Percentiles rank a stretch among this genome's conserved stretches.
Evolutionary conservation across 2,888 invertebrate genomes (phyloP).

Genomic region (Drosophila hamatofila): DNA sequence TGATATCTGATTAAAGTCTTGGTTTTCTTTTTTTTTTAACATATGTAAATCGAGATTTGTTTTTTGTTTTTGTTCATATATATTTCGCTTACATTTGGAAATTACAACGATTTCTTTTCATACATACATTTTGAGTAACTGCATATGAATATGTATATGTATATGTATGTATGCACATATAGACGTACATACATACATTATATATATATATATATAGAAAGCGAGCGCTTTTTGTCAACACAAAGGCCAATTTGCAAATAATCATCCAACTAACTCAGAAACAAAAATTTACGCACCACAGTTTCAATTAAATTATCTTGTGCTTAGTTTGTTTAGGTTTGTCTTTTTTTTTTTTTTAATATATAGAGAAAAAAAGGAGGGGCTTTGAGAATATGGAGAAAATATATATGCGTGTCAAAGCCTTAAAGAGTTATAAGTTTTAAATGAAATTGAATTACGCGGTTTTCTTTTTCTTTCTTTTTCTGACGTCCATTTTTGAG

Average conservation of each 20-base stretch:
- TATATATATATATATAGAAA: constrained; percentile 55
- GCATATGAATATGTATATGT: constrained; percentile 1
- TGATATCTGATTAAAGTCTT: constrained; percentile 78
- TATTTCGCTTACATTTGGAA: constrained; percentile 55
- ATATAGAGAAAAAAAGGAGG: constrained; percentile 26
- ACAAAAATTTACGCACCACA: constrained; percentile 78
- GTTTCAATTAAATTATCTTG: constrained; percentile 52
- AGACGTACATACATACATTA: constrained; percentile 34
- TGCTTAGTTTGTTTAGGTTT: constrained; percentile 14
- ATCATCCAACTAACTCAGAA: constrained; percentile 85
- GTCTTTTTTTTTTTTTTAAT: not conserved
- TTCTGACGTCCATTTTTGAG: constrained; percentile 8
- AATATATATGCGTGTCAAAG: constrained; percentile 17
- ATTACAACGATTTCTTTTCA: constrained; percentile 60
- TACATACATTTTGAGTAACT: constrained; percentile 20
- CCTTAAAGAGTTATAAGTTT: not conserved
- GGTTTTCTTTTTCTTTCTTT: not conserved
- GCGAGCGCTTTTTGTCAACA: constrained; percentile 86
- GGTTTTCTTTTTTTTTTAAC: constrained; percentile 45
- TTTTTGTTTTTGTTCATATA: constrained; percentile 22
- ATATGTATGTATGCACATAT: constrained; percentile 13
- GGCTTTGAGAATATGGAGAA: constrained; percentile 14
- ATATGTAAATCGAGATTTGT: constrained; percentile 31
- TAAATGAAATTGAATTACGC: constrained; percentile 2
- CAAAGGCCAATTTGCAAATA: constrained; percentile 86